Conservation (phyloP, 2,113 vertebrate genomes). For the Peromyscus californicus region DNA sequence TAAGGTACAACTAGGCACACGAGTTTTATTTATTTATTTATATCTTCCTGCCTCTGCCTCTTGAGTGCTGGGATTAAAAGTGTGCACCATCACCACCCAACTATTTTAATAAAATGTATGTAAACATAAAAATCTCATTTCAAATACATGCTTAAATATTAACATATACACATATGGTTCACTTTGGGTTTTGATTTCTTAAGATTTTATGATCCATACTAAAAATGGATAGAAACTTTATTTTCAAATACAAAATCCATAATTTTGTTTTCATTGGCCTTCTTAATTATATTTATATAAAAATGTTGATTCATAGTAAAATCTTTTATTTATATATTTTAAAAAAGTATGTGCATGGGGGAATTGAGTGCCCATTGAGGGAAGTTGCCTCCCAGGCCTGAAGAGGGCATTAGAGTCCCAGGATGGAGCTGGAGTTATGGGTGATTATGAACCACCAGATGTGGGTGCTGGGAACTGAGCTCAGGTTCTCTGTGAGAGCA, state of each 20-base stretch:
- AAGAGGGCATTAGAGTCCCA: neutral
- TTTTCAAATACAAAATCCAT: constrained; percentile 60
- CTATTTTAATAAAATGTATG: constrained; percentile 47
- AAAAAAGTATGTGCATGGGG: neutral
- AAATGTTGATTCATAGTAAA: constrained; percentile 40
- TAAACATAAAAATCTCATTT: constrained; percentile 1
- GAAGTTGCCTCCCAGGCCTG: neutral
- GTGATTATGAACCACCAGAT: neutral
- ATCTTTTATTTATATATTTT: neutral
- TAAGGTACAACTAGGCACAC: neutral
- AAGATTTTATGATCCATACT: constrained; percentile 24
- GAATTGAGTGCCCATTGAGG: neutral
- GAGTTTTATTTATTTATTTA: neutral
- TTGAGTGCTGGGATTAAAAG: neutral
- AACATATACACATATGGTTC: neutral
- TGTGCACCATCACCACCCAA: neutral
- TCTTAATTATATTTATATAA: neutral
- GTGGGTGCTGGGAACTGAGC: neutral
- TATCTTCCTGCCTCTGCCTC: neutral
- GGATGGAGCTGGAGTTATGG: neutral
- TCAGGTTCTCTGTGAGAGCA: neutral
- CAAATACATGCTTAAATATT: constrained; percentile 31
- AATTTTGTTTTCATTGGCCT: constrained; percentile 24
- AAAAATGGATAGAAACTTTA: constrained; percentile 15
- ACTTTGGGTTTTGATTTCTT: constrained; percentile 31